These are phyloP conservation scores for Scaptomyza flava DNA, from an alignment of 2,888 invertebrate genomes.

Conservation along the genomic window DNA sequence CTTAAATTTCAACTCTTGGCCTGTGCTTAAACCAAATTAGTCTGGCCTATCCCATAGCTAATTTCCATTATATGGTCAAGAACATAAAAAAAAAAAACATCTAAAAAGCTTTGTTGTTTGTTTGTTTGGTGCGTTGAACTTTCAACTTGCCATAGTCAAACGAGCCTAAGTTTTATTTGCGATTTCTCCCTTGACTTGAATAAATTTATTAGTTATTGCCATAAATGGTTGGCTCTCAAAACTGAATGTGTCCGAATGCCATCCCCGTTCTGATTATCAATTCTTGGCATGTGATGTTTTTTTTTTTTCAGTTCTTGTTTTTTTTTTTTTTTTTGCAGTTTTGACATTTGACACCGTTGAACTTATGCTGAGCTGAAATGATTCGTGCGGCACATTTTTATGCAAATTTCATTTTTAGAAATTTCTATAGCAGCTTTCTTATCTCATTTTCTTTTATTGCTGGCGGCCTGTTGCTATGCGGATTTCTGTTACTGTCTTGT, in stretches of 20 bases:
- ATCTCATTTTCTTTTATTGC: background rate
- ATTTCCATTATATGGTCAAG: constrained; percentile 47
- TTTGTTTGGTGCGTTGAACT: constrained; percentile 65
- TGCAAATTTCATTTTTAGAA: constrained; percentile 52
- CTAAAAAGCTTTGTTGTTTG: constrained; percentile 13
- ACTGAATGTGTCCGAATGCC: constrained; percentile 26
- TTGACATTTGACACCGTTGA: constrained; percentile 58
- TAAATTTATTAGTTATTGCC: constrained; percentile 62
- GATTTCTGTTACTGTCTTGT: constrained; percentile 36
- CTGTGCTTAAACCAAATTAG: constrained; percentile 52
- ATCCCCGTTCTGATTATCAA: constrained; percentile 36
- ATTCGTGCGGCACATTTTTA: constrained; percentile 37
- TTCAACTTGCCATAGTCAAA: constrained; percentile 58
- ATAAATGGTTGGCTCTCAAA: constrained; percentile 22
- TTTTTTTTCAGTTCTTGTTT: background rate
- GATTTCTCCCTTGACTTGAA: constrained; percentile 44
- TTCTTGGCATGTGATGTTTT: constrained; percentile 43
- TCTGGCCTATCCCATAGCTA: constrained; percentile 47
- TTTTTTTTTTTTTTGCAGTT: constrained; percentile 20
- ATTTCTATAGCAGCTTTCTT: constrained; percentile 41
- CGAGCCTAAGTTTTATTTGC: constrained; percentile 29
- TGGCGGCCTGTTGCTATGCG: constrained; percentile 37
- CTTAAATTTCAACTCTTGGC: constrained; percentile 49
- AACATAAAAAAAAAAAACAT: constrained; percentile 8
- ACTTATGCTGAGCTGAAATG: constrained; percentile 12